phyloP scores from a whole-genome alignment of 2,797 vertebrate species.

The Loriculus beryllinus region DNA sequence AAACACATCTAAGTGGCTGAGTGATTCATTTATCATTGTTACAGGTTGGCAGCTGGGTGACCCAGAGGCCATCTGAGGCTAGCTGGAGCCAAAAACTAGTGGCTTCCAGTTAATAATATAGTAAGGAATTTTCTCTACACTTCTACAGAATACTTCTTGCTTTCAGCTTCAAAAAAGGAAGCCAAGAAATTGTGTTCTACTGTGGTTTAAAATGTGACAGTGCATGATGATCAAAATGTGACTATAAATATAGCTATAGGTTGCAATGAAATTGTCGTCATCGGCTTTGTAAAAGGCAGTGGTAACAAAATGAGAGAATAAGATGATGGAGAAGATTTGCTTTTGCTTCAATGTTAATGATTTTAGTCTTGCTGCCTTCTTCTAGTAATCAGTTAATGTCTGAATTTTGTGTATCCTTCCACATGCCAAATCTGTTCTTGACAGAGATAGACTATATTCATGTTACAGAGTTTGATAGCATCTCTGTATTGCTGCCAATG shows the following conservation, averaged over 20 bases:
- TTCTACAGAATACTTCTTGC: background rate
- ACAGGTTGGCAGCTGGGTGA: background rate
- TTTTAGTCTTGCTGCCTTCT: background rate
- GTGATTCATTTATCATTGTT: slow-evolving; percentile 13
- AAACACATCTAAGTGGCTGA: background rate
- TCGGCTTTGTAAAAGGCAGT: background rate
- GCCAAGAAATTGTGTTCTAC: background rate
- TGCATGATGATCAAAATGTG: background rate
- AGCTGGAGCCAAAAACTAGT: background rate
- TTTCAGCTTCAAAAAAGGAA: background rate
- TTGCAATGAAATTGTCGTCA: background rate
- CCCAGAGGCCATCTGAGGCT: background rate
- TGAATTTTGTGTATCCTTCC: background rate
- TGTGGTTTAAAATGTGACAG: background rate
- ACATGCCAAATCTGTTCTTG: background rate
- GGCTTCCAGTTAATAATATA: background rate
- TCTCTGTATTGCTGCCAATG: background rate
- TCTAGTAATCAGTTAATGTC: background rate
- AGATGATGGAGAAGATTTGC: background rate
- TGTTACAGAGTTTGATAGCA: background rate
- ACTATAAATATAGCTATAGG: background rate
- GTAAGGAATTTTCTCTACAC: background rate
- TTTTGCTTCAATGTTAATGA: background rate
- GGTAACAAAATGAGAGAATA: background rate
- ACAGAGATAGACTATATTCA: background rate